phyloP scores from a whole-genome alignment of 2,888 invertebrate species.

The Reticulitermes lucifugus region DNA sequence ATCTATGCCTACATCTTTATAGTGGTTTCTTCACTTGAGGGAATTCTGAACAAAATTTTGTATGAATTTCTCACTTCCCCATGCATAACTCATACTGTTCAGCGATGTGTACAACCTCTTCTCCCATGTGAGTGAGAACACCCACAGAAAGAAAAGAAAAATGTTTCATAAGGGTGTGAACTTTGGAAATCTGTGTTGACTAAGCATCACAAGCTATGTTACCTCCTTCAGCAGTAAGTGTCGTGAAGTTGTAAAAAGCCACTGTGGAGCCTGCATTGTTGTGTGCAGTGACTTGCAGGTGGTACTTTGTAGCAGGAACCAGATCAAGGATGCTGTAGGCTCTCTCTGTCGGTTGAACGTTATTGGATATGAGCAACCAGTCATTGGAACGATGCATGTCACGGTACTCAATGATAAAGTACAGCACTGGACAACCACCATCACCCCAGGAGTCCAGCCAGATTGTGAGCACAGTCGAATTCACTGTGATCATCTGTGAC shows the following conservation, averaged over 20 bases:
- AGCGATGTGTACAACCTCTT: too few species aligned
- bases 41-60: too few species aligned
- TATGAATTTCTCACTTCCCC: too few species aligned
- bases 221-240: constrained; percentile 82
- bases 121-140: too few species aligned
- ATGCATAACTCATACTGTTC: too few species aligned
- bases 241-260: constrained; percentile 87
- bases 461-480: constrained; percentile 86
- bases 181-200: too few species aligned
- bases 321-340: constrained; percentile 84
- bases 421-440: constrained; percentile 88
- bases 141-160: too few species aligned
- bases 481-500: constrained; percentile 84
- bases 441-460: constrained; percentile 92
- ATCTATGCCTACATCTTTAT: too few species aligned
- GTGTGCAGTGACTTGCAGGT: constrained; percentile 81
- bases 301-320: constrained; percentile 80
- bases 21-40: too few species aligned
- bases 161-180: too few species aligned
- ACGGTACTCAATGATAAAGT: constrained; percentile 86
- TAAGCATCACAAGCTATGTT: constrained; percentile 44
- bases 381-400: constrained; percentile 66
- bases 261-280: constrained; percentile 89
- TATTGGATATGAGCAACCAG: constrained; percentile 86
- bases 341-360: constrained; percentile 83